Evolutionary conservation across 1,140 invertebrate genomes (phyloP), one percentile per base, ranked within the genome.

Genomic region (Brachionus calyciflorus): DNA sequence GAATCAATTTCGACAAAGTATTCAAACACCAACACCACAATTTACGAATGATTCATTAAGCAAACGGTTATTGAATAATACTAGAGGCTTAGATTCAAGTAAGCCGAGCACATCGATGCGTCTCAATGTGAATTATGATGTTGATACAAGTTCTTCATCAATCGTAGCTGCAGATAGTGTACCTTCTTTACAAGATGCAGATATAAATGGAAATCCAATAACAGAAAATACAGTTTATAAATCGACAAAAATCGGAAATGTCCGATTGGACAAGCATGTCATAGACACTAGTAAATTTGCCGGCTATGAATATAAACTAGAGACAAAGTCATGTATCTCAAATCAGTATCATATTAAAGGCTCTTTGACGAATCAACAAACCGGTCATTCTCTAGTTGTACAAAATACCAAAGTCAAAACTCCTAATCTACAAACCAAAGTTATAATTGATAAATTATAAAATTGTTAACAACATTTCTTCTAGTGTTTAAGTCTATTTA

Each of bases 281-380:
- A 73, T 73, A 17, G 69, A 73, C n/a, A 73, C 69, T 4, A 73
- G 44, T 41, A 73, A 73, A 73, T 73, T 73, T 55, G 19, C n/a
- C 0, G 69, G 69, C 14, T 73, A 73, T 33, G 26, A 55, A 24
- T 73, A 73, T 33, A 48, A 51, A 41, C 40, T 73, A 12, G 69
- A 73, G 26, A 73, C 69, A 17, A 73, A 51, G 28, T 53, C 69
- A 26, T 51, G 33, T 55, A 6, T 49, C 7, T 37, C 69, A 14
- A 73, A 73, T 28, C 46, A 73, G 17, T 73, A 21, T 51, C 69
- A 55, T 55, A 73, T 73, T 6, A 73, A 73, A 51, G 51, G 69
- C 9, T 21, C 28, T 10, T 14, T 73, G 6, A 51, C 46, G 9
- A 73, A 73, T 41, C 19, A 73, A 24, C 69, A 73, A 51, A 73